Evolutionary conservation across 2,888 invertebrate genomes (phyloP), one percentile per base, ranked within the genome.

Genomic region (Drosophila affinis): DNA sequence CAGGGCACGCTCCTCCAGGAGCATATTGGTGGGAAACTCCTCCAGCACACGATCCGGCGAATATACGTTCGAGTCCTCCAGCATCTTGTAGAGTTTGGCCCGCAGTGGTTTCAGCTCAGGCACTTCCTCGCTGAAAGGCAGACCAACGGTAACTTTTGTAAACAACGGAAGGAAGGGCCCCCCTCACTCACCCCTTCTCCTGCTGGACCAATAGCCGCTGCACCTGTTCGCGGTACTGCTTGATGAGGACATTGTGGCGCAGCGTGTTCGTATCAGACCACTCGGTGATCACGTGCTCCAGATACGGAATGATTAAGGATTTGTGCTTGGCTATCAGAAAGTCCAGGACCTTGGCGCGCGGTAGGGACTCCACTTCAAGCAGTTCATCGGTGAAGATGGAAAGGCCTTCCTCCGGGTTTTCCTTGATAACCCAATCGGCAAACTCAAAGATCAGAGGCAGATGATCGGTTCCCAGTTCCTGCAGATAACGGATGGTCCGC

Each of bases 1-100:
- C n/a, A 99, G 94, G 0, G 99, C 99, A 70, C 98, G 94, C 91
- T 99, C 99, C 91, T 99, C 98, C 88, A 97, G 95, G 85, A 99
- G 93, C 65, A 94, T 93, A 84, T 98, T 96, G 48, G 94, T 94
- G 0, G 98, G 98, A 81, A 99, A 98, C 89, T 97, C 96, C 24
- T 96, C 93, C 27, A 98, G 93, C 1, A 98, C 96, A 54, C 95
- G 95, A 91, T 98, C 98, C 0, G 98, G 96, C 0, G 95, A 96
- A 88, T 98, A 99, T 90, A 95, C 93, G 10, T 93, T 92, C 0
- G 98, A 98, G 75, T 94, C 95, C 81, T 97, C 95, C 44, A 99
- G 93, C 92, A 98, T 97, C 48, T 95, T 93, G 18, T 97, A 92
- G 61, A 99, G 93, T 81, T 94, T 94, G 5, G 92, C 86, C 57